Evolutionary conservation across 2,888 invertebrate genomes (phyloP), one percentile per base, ranked within the genome.

Genomic region (Vesta saturnalis): DNA sequence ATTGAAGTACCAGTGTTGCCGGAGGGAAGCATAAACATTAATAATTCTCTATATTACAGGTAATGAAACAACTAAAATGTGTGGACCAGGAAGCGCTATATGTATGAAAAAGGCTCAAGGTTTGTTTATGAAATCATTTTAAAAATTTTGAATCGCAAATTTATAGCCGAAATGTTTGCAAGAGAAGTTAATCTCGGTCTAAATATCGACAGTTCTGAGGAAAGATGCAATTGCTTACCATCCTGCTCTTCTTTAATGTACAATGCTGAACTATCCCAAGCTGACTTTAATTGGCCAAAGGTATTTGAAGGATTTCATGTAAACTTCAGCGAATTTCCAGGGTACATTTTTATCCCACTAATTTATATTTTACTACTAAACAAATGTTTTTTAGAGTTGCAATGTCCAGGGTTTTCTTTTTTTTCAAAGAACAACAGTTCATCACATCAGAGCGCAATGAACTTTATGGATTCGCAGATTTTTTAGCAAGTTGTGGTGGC

Each of bases 211-310:
- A 70, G 72, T 15, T 10, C 12, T 21, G 19, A 4, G 4, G 74
- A 77, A 10, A 75, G 80, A 10, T 90, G 90, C 78, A 84, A 86
- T 67, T 90, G 91, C 76, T 81, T 90, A 14, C 89, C 89, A 58
- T 85, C 91, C 0, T 92, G 92, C 79, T 91, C 90, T 0, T 90
- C 91, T 0, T 87, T 92, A 49, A 88, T 88, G 15, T 92, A 92
- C 76, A 90, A 91, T 74, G 90, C 91, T 0, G 92, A 92, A 79
- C 90, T 89, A 0, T 92, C 92, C 0, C 92, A 92, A 77, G 91
- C 91, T 0, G 88, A 90, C 74, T 91, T 88, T 73, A 87, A 90
- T 73, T 90, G 89, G 86, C 84, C 85, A 47, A 87, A 88, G 6
- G 82, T 90, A 30, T 89, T 87, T 74, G 83, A 83, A 73, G 89